phyloP scores from a whole-genome alignment of 37 sponge, comb jelly and placozoan species.

The Diacarnus erythraeanus region DNA sequence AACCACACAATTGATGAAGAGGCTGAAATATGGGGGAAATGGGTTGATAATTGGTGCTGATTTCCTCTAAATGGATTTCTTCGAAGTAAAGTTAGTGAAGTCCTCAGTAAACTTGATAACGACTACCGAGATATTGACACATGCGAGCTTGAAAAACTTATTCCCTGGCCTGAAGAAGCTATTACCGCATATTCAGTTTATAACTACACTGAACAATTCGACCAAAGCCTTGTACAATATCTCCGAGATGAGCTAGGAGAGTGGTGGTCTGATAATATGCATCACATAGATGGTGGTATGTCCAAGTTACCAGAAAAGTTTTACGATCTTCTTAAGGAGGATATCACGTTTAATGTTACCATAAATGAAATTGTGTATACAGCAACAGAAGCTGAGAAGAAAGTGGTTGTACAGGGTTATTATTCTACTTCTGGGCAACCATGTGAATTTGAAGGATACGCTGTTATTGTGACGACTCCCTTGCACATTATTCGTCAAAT shows the following conservation, averaged over 20 bases:
- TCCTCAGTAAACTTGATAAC: too few relatives aligned
- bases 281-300: conserved; percentile 44
- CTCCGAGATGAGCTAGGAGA: conserved; percentile 47
- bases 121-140: too few relatives aligned
- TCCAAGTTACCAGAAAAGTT: conserved; percentile 42
- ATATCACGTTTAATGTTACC: conserved; percentile 4
- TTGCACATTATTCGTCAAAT: conserved; percentile 45
- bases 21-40: conserved; percentile 24
- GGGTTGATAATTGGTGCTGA: too few relatives aligned
- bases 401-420: not conserved
- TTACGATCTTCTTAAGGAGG: not conserved
- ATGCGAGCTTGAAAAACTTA: conserved; percentile 30
- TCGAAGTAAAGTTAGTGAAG: conserved; percentile 8
- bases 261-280: conserved; percentile 63
- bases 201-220: conserved; percentile 39
- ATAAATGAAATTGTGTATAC: conserved; percentile 21
- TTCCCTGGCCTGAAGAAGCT: conserved; percentile 69
- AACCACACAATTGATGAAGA: not conserved
- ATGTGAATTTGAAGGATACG: conserved; percentile 14
- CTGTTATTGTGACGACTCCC: conserved; percentile 54
- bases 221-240: conserved; percentile 25
- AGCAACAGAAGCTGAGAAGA: not conserved
- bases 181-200: conserved; percentile 27
- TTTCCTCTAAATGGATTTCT: too few relatives aligned
- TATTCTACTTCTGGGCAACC: not conserved